Percentiles rank a stretch among this genome's conserved stretches.
Evolutionary conservation across 2,113 vertebrate genomes (phyloP).

Genomic region (Ahaetulla prasina): DNA sequence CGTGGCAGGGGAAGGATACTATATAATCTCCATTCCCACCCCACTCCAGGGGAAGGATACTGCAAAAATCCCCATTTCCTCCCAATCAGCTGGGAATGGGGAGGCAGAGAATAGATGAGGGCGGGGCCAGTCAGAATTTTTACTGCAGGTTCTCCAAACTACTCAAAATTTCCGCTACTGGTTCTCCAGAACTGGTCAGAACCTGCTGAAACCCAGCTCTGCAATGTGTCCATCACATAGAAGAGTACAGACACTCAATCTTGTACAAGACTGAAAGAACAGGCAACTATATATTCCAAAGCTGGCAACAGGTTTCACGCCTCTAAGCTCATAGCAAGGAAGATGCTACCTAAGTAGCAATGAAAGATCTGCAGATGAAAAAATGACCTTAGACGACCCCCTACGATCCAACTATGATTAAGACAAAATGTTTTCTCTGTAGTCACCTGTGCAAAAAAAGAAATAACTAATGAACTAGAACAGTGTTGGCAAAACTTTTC

Average conservation of each 20-base stretch:
- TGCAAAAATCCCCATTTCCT: too few relatives aligned
- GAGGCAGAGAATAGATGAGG: too few relatives aligned
- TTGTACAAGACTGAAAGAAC: not conserved
- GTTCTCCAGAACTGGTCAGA: too few relatives aligned
- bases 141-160: too few relatives aligned
- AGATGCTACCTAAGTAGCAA: not conserved
- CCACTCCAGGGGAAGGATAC: too few relatives aligned
- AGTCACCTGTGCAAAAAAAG: not conserved
- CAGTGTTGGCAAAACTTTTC: too few relatives aligned
- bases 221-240: not conserved
- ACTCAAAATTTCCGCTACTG: too few relatives aligned
- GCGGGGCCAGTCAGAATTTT: too few relatives aligned
- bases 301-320: not conserved
- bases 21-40: too few relatives aligned
- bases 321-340: not conserved
- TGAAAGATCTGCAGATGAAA: not conserved
- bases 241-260: not conserved
- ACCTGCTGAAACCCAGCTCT: too few relatives aligned
- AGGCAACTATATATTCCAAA: not conserved
- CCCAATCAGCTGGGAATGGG: too few relatives aligned
- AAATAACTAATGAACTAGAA: not conserved
- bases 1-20: too few relatives aligned
- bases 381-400: not conserved
- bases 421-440: not conserved
- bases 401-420: not conserved